These are phyloP conservation scores for Bombus balteatus DNA, from an alignment of 1,140 invertebrate species.

Conservation along the genomic window DNA sequence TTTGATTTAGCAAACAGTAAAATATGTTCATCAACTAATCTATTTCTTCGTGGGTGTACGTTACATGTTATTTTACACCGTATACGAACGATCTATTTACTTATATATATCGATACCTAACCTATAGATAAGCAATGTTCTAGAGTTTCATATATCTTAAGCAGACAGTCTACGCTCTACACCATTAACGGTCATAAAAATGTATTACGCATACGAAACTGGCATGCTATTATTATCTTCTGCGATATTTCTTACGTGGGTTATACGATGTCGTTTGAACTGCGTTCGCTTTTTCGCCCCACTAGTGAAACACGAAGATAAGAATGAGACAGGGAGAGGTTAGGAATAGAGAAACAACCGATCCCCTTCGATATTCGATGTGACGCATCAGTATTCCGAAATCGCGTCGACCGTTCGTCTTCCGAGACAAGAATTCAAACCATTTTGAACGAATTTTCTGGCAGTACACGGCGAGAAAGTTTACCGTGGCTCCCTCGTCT, in stretches of 20 bases:
- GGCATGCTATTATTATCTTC: constrained; percentile 1
- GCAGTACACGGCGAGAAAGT: constrained; percentile 70
- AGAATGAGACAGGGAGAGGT: constrained; percentile 28
- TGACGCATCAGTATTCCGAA: constrained; percentile 79
- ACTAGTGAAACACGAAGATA: not conserved
- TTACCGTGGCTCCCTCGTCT: constrained; percentile 66
- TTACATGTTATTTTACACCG: not conserved
- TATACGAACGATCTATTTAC: not conserved
- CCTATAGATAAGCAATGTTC: too few species aligned
- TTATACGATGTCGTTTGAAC: constrained; percentile 12
- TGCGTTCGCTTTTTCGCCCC: not conserved
- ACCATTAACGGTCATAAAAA: constrained; percentile 2
- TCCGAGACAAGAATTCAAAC: constrained; percentile 77
- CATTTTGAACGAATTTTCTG: constrained; percentile 79
- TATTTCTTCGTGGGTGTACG: not conserved
- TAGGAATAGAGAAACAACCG: constrained; percentile 67
- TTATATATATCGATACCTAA: not conserved
- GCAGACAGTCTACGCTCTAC: not conserved
- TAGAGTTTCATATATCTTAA: not conserved
- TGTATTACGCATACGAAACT: not conserved
- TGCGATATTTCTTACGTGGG: constrained; percentile 31
- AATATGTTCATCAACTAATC: not conserved
- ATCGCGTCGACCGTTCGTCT: constrained; percentile 78
- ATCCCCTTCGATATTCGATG: constrained; percentile 57
- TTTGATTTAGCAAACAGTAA: too few species aligned